Evolutionary conservation across 2,113 vertebrate genomes (phyloP).

Genomic region (Myiozetetes cayanensis): DNA sequence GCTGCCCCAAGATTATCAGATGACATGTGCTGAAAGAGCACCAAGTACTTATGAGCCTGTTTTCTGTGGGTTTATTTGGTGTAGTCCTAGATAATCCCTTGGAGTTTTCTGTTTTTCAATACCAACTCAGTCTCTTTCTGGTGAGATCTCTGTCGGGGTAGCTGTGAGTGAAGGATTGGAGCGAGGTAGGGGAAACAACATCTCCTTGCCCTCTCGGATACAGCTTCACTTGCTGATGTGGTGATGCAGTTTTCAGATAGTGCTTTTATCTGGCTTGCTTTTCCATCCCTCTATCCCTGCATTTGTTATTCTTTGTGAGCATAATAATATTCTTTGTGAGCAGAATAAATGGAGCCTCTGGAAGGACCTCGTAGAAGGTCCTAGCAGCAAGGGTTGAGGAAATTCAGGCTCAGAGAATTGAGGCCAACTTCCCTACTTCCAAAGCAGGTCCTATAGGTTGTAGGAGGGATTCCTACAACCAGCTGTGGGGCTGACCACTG

Average conservation of each 20-base stretch:
- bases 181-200: neutral
- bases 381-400: neutral
- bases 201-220: neutral
- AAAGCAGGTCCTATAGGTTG: neutral
- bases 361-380: neutral
- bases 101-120: neutral
- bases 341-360: neutral
- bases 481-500: neutral
- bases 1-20: conserved; percentile 43
- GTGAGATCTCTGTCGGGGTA: neutral
- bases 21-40: conserved; percentile 13
- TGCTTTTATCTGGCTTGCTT: neutral
- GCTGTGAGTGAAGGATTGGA: neutral
- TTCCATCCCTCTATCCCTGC: neutral
- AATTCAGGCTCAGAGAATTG: neutral
- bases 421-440: neutral
- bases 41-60: neutral
- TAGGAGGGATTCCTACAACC: neutral
- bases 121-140: neutral
- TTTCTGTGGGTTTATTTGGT: neutral
- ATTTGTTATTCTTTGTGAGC: neutral
- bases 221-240: neutral
- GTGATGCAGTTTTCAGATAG: neutral
- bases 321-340: neutral
- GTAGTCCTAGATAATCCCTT: neutral